Base-by-base conservation (phyloP, 92 coral and sea anemone genomes). In the Palythoa caribaeorum region DNA sequence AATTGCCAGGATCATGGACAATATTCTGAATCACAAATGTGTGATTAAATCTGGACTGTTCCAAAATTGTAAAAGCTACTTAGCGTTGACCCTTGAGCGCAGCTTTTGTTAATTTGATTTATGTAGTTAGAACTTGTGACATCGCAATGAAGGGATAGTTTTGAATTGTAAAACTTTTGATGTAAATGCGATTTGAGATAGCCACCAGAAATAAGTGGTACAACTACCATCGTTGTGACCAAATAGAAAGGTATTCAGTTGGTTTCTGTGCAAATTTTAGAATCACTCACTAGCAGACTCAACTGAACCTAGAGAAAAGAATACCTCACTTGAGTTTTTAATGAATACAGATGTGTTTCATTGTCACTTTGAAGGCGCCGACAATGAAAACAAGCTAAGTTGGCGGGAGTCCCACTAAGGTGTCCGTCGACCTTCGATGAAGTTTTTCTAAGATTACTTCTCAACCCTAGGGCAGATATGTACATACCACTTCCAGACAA, bases 291-390 rank as follows among this genome's bases (percentile, higher is more conserved):
- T 69, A 63, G 19, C 52, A 39, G 75, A 28, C n/a, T 44, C 20
- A 37, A 12, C 36, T 21, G 47, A 20, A 4, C 28, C 28, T 28
- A 28, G 28, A 28, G 28, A 28, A 28, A 50, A 17, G 44, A 21
- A 66, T 55, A 47, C 86, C 86, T 74, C 86, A 65, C 86, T 81
- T 66, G 62, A 38, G 8, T 81, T 50, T 39, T 81, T 40, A 81
- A 81, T 81, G 86, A 81, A 81, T 81, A 81, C 86, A 81, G 86
- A 65, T 81, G 86, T 20, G 38, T 47, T 65, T 38, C 54, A 60
- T 81, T 66, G 76, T 65, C 50, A 69, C 85, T 81, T 81, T 81
- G 76, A 81, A 65, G 86, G 40, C 37, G 47, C 86, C 86, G 86
- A 81, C 86, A 81, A 81, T 21, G 16, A 81, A 81, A 81, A 66